Base-by-base conservation (phyloP, 2,888 invertebrate genomes). In the Eurytoma californica region DNA sequence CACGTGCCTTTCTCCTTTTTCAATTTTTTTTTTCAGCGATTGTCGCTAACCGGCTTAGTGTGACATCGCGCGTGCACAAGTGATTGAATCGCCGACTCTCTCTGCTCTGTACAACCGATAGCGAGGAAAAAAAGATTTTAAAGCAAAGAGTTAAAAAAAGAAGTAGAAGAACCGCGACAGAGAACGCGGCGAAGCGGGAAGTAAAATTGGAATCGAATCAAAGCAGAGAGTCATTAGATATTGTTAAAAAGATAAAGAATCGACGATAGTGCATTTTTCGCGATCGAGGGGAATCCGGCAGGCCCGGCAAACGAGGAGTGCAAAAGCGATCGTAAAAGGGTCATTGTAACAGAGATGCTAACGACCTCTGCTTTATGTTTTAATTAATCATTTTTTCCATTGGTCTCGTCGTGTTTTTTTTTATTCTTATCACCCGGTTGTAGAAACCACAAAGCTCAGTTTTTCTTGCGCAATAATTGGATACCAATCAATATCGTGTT, bases 21-120 rank as follows among this genome's bases (percentile, higher is more conserved):
- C 53, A 67, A 70, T 68, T 76, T 80, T 39, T 39, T 39, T 39
- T 72, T 67, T 67, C 58, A 51, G 63, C 70, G 57, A 80, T 60
- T 72, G 68, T 51, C 39, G 47, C 49, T 76, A 76, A 80, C 74
- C 79, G 70, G 81, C 82, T 84, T 82, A 53, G 75, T 70, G 39
- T 39, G 39, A 39, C 39, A 39, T 49, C 12, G 61, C 63, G 30
- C 14, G 16, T 28, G 39, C 12, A 13, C 72, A 55, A 47, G 39
- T 53, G 65, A 73, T 73, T 65, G 24, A 51, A 14, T 49, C 24
- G 51, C 66, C 16, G 39, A 12, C 30, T 39, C 18, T 39, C 18
- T 24, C 24, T 2, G 39, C n/a, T 0, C 58, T 20, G 60, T 5
- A 49, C 30, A n/a, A 20, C 13, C 14, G 4, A 16, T 13, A 49